Percentiles rank a stretch among this genome's conserved stretches.
Conservation (phyloP, 2,797 vertebrate genomes). For the Sparus aurata region DNA sequence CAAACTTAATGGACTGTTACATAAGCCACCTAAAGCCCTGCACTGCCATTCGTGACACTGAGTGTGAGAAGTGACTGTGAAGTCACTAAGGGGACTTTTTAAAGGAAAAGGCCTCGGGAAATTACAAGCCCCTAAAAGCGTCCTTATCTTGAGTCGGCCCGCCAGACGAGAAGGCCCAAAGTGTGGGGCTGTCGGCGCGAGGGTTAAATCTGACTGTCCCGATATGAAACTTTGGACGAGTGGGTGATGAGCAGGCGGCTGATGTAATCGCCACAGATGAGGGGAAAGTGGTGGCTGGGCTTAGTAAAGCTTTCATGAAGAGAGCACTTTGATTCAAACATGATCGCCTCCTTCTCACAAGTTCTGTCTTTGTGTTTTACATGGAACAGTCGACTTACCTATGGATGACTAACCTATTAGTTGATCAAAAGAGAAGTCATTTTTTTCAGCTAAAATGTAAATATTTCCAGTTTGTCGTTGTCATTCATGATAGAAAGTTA, state of each 20-base stretch:
- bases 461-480: too few relatives aligned
- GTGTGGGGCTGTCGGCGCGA: conserved; percentile 10
- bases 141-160: conserved; percentile 55
- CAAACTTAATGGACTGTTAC: conserved; percentile 80
- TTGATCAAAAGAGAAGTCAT: too few relatives aligned
- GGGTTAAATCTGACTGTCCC: conserved; percentile 47
- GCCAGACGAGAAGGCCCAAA: not conserved
- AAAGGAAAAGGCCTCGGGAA: conserved; percentile 61
- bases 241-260: conserved; percentile 25
- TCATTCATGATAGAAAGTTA: too few relatives aligned
- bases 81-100: conserved; percentile 54
- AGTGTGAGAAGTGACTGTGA: conserved; percentile 62
- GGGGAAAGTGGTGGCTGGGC: conserved; percentile 1
- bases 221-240: conserved; percentile 36
- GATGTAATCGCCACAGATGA: conserved; percentile 19
- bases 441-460: too few relatives aligned
- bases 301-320: conserved; percentile 15
- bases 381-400: too few relatives aligned
- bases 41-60: conserved; percentile 67
- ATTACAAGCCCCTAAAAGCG: conserved; percentile 71
- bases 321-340: conserved; percentile 19
- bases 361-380: too few relatives aligned
- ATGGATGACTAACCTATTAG: too few relatives aligned
- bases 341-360: conserved; percentile 1
- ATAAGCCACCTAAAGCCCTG: conserved; percentile 74